A percentile compares a stretch with the other conserved stretches of the same genome.
phyloP scores from a whole-genome alignment of 2,888 invertebrate species.

The Timema podura region DNA sequence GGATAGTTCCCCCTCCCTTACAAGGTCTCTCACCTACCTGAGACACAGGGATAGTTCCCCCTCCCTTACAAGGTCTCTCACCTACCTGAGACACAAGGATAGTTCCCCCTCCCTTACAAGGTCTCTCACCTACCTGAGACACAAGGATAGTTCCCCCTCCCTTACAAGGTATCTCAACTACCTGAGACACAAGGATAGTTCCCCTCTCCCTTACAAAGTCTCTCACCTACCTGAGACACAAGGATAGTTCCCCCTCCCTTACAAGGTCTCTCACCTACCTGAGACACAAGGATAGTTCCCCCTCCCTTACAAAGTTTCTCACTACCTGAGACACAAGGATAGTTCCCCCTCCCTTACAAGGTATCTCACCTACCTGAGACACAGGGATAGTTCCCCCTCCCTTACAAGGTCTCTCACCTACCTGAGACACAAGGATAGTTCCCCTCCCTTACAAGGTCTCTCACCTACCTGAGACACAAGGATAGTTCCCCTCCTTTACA shows the following conservation, averaged over 20 bases:
- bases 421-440: constrained; percentile 56
- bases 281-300: constrained; percentile 56
- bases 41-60: constrained; percentile 55
- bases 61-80: too few species aligned
- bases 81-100: constrained; percentile 53
- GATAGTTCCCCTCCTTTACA: constrained; percentile 44
- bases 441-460: too few species aligned
- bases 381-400: constrained; percentile 50
- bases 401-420: too few species aligned
- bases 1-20: constrained; percentile 47
- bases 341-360: constrained; percentile 37
- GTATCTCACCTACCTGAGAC: constrained; percentile 43
- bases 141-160: constrained; percentile 50
- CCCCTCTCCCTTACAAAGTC: too few species aligned
- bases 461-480: constrained; percentile 48
- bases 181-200: constrained; percentile 56
- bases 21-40: constrained; percentile 35
- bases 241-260: constrained; percentile 47
- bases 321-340: constrained; percentile 53
- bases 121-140: constrained; percentile 43
- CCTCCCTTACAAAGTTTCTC: too few species aligned
- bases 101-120: constrained; percentile 37
- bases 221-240: constrained; percentile 46
- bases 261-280: constrained; percentile 25
- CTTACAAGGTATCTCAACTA: too few species aligned